Base-by-base conservation (phyloP, 2,797 vertebrate genomes). In the Pelochelys cantorii region DNA sequence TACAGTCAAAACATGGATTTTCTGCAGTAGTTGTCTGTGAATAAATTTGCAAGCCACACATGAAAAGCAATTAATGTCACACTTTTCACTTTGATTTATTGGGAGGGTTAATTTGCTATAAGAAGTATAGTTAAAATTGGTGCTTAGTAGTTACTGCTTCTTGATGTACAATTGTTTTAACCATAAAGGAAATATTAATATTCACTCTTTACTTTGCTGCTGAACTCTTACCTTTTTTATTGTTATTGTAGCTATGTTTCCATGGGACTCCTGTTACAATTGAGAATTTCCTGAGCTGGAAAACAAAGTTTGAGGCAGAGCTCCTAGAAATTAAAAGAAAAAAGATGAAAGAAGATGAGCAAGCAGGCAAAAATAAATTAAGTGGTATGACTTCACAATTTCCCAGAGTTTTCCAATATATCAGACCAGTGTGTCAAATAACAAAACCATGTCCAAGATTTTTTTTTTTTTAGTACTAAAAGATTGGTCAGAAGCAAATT, bases 261-360 rank as follows among this genome's bases (percentile, higher is more conserved):
- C 99, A 99, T 95, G 99, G 99, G 88, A 99, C 99, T 25, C 98
- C 99, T 92, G 99, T 99, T 90, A 99, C 99, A 29, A 99, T 99
- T 92, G 99, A 99, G 96, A 99, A 99, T 97, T 99, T 99, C 95
- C 97, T 99, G 91, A 98, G 97, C 20, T 99, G 99, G 99, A 99
- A 99, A 97, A 98, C 98, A 2, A 98, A 93, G 81, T 99, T 99
- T 98, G 99, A 99, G 86, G 87, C 97, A 94, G 99, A 99, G 59
- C 97, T 99, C 94, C 87, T 97, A 4, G 99, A 99, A 97, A 95
- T 99, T 82, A 99, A 98, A 96, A 99, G 97, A 82, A 99, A 99
- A 97, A 98, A 92, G 62, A 99, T 98, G 98, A 99, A 99, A 97
- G 99, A 99, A 93, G 99, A 99, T 81, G 99, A 99, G 34, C 99